Percentiles rank a stretch among this genome's conserved stretches.
Conservation (phyloP, 2,797 vertebrate genomes). For the Coccyzus lansbergi region DNA sequence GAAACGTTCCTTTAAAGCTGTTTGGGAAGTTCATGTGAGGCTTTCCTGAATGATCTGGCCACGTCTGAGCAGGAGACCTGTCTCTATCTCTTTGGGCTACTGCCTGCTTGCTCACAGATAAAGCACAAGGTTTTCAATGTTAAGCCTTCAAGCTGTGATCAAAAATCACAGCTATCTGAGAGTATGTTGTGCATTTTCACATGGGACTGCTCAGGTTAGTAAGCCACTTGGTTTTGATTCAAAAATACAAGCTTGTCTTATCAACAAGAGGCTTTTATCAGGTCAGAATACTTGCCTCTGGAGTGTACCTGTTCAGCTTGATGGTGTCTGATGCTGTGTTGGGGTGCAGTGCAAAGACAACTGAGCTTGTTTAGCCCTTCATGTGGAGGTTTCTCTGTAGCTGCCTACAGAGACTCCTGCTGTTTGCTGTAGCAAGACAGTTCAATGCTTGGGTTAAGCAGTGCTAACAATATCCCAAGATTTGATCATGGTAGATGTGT, state of each 20-base stretch:
- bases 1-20: background rate
- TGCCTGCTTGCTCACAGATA: background rate
- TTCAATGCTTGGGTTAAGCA: background rate
- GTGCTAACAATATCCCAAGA: background rate
- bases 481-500: background rate
- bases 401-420: background rate
- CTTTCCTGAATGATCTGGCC: background rate
- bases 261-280: background rate
- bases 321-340: background rate
- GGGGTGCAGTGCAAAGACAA: background rate
- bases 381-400: background rate
- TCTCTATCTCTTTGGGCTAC: background rate
- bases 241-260: background rate
- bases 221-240: background rate
- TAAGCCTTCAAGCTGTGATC: background rate
- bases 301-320: background rate
- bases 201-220: background rate
- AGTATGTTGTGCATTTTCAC: background rate
- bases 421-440: accelerated
- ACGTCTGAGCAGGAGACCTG: background rate
- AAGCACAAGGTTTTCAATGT: background rate
- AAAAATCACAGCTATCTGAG: background rate
- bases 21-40: accelerated
- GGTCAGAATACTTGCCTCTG: background rate
- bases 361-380: background rate